These are phyloP conservation scores for Anthoscopus minutus DNA, from an alignment of 2,113 vertebrate genomes.

Conservation along the genomic window DNA sequence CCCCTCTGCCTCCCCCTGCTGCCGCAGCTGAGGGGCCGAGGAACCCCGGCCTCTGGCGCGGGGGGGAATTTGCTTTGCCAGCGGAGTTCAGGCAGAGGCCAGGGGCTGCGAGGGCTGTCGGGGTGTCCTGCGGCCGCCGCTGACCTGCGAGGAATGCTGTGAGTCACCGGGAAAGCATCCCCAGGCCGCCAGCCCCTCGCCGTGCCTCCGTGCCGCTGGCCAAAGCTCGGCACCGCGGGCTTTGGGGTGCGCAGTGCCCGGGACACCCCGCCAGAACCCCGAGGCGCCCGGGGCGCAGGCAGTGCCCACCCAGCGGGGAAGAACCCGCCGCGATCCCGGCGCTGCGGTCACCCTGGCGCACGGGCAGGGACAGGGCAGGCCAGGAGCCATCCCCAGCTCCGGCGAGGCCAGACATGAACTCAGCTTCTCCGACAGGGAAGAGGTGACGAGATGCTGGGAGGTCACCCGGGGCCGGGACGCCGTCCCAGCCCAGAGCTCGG, in stretches of 20 bases:
- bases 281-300: fast-evolving
- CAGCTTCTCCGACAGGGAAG: background rate
- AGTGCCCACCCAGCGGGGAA: fast-evolving
- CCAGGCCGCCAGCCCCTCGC: background rate
- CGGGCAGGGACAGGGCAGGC: background rate
- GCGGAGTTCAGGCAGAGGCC: background rate
- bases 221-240: background rate
- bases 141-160: conserved; percentile 36
- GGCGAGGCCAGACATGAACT: conserved; percentile 14
- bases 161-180: conserved; percentile 24
- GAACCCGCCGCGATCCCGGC: fast-evolving
- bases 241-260: background rate
- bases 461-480: background rate
- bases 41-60: fast-evolving
- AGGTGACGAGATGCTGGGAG: background rate
- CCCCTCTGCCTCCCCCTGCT: background rate
- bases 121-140: background rate
- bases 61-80: background rate
- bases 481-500: background rate
- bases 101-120: background rate
- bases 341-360: fast-evolving
- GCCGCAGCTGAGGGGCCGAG: fast-evolving
- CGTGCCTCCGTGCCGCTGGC: background rate
- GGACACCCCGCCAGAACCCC: fast-evolving
- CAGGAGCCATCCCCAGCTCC: background rate